Base-by-base conservation (phyloP, 2,113 vertebrate genomes). In the Pundamilia nyererei region DNA sequence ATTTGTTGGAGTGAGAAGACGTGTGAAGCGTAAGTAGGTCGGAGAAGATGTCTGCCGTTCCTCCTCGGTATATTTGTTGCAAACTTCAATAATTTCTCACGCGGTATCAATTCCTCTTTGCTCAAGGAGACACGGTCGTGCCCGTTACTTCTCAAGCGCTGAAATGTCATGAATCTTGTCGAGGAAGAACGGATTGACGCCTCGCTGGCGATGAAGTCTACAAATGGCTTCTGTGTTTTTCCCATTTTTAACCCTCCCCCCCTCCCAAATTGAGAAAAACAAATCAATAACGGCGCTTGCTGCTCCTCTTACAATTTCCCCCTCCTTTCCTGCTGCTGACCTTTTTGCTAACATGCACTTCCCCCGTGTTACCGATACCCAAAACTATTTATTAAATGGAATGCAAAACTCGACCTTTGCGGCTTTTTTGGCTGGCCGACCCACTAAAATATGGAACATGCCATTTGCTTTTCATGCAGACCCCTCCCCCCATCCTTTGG, bases 121-220 rank as follows among this genome's bases (percentile, higher is more conserved):
- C 87, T 91, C 93, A 95, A 95, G 93, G 91, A 93, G 92, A 92
- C 79, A 19, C 29, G 47, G 81, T 62, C 15, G 82, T 55, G 62
- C 84, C 91, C 49, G 80, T 70, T 21, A 77, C 89, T 80, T 81
- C 75, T 84, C 68, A 65, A 53, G 53, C 7, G 81, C 58, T 47
- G 54, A 95, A 94, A 95, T 94, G 94, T 93, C 94, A 94, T 93
- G 93, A 93, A 93, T 94, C 94, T 91, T 92, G 93, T 94, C 82
- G 33, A 40, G 84, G 82, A 79, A 89, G 85, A 92, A 93, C 90
- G 72, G 86, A 93, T 94, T 94, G 93, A 95, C 82, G 82, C 89
- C 89, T 92, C 55, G 40, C 89, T 87, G 83, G 90, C 85, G 86
- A 91, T 92, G 86, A 92, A 90, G 86, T 91, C 89, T 88, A 94